phyloP scores from a whole-genome alignment of 2,797 vertebrate species.

The Artibeus lituratus region DNA sequence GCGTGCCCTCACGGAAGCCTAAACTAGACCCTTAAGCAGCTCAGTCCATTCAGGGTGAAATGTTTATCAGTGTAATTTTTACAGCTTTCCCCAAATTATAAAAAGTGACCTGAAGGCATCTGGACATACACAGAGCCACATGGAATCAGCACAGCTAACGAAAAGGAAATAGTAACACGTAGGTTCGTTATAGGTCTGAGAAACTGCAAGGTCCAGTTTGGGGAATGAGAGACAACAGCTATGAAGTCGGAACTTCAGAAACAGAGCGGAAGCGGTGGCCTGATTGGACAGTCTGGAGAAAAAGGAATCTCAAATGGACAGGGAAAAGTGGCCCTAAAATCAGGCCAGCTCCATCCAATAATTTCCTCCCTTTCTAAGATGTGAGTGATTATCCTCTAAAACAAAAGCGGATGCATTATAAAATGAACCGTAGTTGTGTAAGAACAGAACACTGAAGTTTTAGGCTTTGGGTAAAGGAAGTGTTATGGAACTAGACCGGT shows the following conservation, averaged over 20 bases:
- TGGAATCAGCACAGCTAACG: fast-evolving
- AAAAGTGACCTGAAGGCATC: neutral
- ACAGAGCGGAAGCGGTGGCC: neutral
- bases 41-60: neutral
- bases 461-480: neutral
- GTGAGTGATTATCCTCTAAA: neutral
- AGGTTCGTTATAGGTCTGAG: no score
- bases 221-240: neutral
- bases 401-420: neutral
- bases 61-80: neutral
- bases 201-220: neutral
- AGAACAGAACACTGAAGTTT: neutral
- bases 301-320: no score
- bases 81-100: neutral
- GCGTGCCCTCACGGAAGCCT: neutral
- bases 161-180: neutral
- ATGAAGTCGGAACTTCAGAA: neutral
- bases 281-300: neutral
- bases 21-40: neutral
- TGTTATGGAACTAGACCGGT: neutral
- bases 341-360: neutral
- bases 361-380: neutral
- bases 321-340: neutral
- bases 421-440: neutral
- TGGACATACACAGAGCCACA: neutral